Evolutionary conservation across 2,113 vertebrate genomes (phyloP), one percentile per base, ranked within the genome.

Genomic region (Saguinus midas): DNA sequence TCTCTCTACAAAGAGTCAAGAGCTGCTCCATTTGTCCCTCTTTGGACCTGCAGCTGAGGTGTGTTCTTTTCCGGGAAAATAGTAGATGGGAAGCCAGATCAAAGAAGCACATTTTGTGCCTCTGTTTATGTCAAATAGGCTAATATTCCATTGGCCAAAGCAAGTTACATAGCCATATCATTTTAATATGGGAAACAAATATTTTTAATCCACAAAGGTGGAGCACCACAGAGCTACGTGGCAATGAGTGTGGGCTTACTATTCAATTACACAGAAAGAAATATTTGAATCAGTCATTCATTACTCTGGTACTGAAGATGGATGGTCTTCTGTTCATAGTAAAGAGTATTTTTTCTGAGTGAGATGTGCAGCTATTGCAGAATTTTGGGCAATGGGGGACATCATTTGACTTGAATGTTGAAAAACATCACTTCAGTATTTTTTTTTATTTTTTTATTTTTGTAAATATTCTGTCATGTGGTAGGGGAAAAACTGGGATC

Each of bases 401-500:
- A 72, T 35, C 14, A n/a, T 40, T 14, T 80, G 25, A 57, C 8
- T 45, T 79, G 3, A 29, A 8, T 73, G 9, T 52, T 43, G n/a
- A 40, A 64, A 76, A 70, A 52, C 79, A 32, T 55, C 2, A 58
- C 21, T 58, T 52, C 84, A 37, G 7, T 50, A 81, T 27, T 64
- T 64, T 96, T 64, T 96, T 50, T 86, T 27, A 81, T 27, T 64
- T 64, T 96, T 50, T 86, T 27, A 55, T 64, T 96, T 75, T 50
- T 48, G 3, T 55, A 64, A 73, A 68, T 3, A 58, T n/a, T 1
- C 23, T 43, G 6, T 52, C 17, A 50, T n/a, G 45, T 17, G 40
- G 21, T 3, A 73, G 73, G 8, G 7, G 45, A 27, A 45, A 66
- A 52, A 27, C 37, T 4, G 8, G 29, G 43, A 48, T 43, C 11